Evolutionary conservation across 2,888 invertebrate species (phyloP).

Genomic region (Hemistola chrysoprasaria): DNA sequence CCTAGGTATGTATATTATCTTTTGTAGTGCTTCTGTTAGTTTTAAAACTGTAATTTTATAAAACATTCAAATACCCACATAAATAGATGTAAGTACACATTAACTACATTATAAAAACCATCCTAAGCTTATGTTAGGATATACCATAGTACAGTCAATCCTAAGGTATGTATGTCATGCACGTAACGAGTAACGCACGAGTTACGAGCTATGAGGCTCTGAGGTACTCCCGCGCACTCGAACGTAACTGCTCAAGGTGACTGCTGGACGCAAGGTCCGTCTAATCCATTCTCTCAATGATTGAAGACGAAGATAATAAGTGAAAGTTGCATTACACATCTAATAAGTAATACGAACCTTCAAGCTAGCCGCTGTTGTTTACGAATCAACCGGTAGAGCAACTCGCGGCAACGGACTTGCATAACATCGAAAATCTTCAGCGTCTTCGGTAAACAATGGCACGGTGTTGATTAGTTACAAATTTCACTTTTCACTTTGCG

Average conservation of each 20-base stretch:
- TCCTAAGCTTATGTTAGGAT: not conserved
- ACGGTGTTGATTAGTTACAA: slow-evolving; percentile 14
- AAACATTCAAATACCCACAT: no score
- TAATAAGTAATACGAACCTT: slow-evolving; percentile 27
- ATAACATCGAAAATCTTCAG: slow-evolving; percentile 17
- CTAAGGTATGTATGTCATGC: slow-evolving; percentile 12
- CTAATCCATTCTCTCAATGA: slow-evolving; percentile 61
- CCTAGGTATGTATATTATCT: no score
- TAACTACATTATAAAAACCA: no score
- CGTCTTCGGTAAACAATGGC: no score
- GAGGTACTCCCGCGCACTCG: slow-evolving; percentile 28
- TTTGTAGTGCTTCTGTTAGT: no score
- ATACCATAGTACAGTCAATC: slow-evolving; percentile 1
- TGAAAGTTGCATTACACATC: slow-evolving; percentile 58
- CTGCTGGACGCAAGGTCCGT: slow-evolving; percentile 59
- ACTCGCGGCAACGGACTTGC: slow-evolving; percentile 19
- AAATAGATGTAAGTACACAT: no score
- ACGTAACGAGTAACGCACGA: slow-evolving; percentile 4
- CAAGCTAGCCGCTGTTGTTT: slow-evolving; percentile 12
- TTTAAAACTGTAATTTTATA: no score
- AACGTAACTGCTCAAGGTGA: slow-evolving; percentile 61
- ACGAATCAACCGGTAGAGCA: slow-evolving; percentile 24
- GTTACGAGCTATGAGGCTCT: not conserved
- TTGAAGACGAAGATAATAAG: slow-evolving; percentile 50
- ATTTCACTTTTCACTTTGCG: slow-evolving; percentile 66